Evolutionary conservation across 2,113 vertebrate species (phyloP).

Genomic region (Protobothrops flavoviridis): DNA sequence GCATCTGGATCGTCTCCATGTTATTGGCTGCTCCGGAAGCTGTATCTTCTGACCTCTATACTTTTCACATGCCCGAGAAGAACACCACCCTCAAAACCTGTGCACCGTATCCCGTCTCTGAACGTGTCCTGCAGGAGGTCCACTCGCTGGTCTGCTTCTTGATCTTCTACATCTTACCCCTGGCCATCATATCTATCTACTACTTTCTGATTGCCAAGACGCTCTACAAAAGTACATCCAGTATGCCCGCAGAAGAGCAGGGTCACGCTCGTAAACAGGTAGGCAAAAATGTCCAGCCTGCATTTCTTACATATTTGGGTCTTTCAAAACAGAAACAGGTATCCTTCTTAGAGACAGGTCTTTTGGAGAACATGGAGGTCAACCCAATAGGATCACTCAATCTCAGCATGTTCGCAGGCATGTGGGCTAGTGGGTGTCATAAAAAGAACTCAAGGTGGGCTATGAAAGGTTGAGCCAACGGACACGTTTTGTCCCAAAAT

Average conservation of each 20-base stretch:
- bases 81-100: constrained; percentile 73
- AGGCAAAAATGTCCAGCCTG: constrained; percentile 36
- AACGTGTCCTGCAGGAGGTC: constrained; percentile 73
- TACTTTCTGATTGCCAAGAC: constrained; percentile 79
- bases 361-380: not conserved
- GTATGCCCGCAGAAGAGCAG: constrained; percentile 78
- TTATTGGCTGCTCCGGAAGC: constrained; percentile 77
- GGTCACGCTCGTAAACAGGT: constrained; percentile 77
- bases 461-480: not conserved
- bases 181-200: constrained; percentile 78
- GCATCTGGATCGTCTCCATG: constrained; percentile 77
- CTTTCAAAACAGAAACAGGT: too few species aligned
- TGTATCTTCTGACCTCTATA: constrained; percentile 77
- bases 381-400: not conserved
- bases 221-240: constrained; percentile 75
- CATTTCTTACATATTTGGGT: not conserved
- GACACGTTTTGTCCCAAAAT: not conserved
- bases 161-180: constrained; percentile 77
- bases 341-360: too few species aligned
- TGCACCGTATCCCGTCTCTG: constrained; percentile 74
- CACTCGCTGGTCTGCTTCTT: constrained; percentile 78
- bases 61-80: constrained; percentile 68
- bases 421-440: not conserved
- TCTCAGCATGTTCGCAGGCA: not conserved
- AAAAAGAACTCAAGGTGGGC: not conserved